These are phyloP conservation scores for Palaemon carinicauda DNA, from an alignment of 1,140 invertebrate genomes.

Conservation along the genomic window DNA sequence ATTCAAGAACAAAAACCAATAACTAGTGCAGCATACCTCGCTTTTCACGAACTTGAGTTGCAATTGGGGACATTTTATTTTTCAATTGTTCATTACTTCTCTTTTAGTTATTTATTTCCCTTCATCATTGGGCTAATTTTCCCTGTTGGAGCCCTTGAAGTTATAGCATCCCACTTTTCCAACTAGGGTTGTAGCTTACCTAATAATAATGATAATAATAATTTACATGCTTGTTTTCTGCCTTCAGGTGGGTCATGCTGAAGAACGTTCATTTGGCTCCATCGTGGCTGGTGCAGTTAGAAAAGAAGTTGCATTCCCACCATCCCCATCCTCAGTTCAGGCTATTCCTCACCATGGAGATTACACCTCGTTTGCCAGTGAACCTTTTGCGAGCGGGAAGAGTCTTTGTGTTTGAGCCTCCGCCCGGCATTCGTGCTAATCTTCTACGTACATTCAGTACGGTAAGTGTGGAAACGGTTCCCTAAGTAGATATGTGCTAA, in stretches of 20 bases:
- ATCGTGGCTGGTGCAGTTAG: slow-evolving; percentile 97
- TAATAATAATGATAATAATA: too few relatives aligned
- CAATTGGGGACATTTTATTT: too few relatives aligned
- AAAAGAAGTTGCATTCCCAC: slow-evolving; percentile 97
- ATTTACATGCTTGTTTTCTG: slow-evolving; percentile 43
- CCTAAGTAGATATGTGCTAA: too few relatives aligned
- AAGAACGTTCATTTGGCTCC: slow-evolving; percentile 99
- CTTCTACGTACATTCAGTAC: slow-evolving; percentile 94
- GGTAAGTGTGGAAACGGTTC: slow-evolving; percentile 73
- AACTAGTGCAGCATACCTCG: too few relatives aligned
- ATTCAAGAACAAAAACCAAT: too few relatives aligned
- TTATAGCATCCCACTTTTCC: too few relatives aligned
- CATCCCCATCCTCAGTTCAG: slow-evolving; percentile 90
- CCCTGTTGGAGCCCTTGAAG: too few relatives aligned
- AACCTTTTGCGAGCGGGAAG: slow-evolving; percentile 93
- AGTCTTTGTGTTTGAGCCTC: slow-evolving; percentile 98
- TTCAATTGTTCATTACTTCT: too few relatives aligned
- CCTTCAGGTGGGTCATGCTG: slow-evolving; percentile 92
- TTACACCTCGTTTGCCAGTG: slow-evolving; percentile 90
- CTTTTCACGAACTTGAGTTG: too few relatives aligned
- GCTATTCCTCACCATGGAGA: slow-evolving; percentile 94
- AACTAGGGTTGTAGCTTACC: too few relatives aligned
- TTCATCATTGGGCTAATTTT: too few relatives aligned
- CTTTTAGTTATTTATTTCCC: too few relatives aligned
- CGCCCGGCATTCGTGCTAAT: slow-evolving; percentile 97